A percentile compares a stretch with the other conserved stretches of the same genome.
Evolutionary conservation across 23 tunicate genomes (phyloP).

Genomic region (Oikopleura dioica): DNA sequence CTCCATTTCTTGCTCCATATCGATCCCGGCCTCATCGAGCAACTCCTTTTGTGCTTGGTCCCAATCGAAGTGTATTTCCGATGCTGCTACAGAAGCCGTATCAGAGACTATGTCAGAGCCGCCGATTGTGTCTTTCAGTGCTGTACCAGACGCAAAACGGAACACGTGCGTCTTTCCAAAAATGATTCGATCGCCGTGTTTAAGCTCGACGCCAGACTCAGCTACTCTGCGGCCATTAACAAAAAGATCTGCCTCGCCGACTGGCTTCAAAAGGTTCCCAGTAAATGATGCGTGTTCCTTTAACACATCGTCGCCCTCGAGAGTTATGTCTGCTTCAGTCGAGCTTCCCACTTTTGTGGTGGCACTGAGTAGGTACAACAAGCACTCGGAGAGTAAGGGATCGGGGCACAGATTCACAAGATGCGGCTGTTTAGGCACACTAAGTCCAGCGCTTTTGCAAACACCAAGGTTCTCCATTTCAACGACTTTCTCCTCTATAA

Average conservation of each 20-base stretch:
- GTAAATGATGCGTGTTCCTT: neutral
- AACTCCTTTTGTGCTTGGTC: constrained; percentile 76
- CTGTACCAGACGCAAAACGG: constrained; percentile 18
- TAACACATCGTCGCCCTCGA: neutral
- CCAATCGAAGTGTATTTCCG: constrained; percentile 31
- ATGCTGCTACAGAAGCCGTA: neutral
- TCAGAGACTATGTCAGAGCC: too few species aligned
- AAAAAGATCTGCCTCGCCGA: constrained; percentile 51
- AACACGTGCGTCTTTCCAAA: constrained; percentile 82
- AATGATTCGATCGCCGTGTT: constrained; percentile 49
- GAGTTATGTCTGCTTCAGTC: neutral
- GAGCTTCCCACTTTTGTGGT: neutral
- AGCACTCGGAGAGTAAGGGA: neutral
- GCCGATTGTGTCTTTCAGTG: too few species aligned
- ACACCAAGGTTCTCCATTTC: neutral
- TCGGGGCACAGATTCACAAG: neutral
- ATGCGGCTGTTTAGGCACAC: neutral
- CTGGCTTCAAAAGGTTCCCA: constrained; percentile 15
- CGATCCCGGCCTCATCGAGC: constrained; percentile 65
- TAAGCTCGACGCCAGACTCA: constrained; percentile 33
- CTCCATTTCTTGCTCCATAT: constrained; percentile 69
- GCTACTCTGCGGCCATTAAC: constrained; percentile 58
- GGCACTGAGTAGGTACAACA: neutral
- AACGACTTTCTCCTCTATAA: neutral
- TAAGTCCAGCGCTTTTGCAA: neutral